Percentiles rank a stretch among this genome's conserved stretches.
Evolutionary conservation across 2,888 invertebrate species (phyloP).

Genomic region (Morinoia aosen): DNA sequence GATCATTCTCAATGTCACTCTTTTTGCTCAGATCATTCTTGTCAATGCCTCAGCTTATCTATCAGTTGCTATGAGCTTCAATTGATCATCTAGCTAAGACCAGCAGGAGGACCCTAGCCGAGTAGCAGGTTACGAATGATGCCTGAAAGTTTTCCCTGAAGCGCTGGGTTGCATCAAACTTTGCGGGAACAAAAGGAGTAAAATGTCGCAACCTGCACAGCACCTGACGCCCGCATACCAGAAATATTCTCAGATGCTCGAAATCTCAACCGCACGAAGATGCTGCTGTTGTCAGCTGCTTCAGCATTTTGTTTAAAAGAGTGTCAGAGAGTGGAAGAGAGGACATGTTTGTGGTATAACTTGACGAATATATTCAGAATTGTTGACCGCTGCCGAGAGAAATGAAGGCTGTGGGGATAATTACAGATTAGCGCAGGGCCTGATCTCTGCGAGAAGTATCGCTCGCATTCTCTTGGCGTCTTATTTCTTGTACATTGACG

Average conservation of each 20-base stretch:
- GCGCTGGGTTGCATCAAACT: constrained; percentile 5
- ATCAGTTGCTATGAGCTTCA: constrained; percentile 39
- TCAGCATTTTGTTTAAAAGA: not conserved
- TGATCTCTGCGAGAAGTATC: constrained; percentile 31
- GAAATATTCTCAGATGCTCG: constrained; percentile 39
- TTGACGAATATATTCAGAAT: constrained; percentile 15
- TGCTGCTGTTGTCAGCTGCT: not conserved
- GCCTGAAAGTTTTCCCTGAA: constrained; percentile 17
- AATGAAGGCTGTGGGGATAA: constrained; percentile 50
- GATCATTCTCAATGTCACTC: not conserved
- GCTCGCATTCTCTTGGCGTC: constrained; percentile 4
- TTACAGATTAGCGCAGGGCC: constrained; percentile 51
- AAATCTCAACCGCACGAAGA: not conserved
- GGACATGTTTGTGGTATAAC: not conserved
- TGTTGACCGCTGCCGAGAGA: constrained; percentile 45
- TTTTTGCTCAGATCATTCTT: constrained; percentile 48
- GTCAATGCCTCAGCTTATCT: constrained; percentile 51
- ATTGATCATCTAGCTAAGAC: constrained; percentile 14
- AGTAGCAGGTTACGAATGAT: not conserved
- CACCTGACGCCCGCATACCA: constrained; percentile 50
- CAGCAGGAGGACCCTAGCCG: not conserved
- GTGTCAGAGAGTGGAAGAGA: not conserved
- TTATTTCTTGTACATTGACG: not conserved
- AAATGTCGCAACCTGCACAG: constrained; percentile 49
- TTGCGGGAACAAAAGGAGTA: constrained; percentile 30